These are phyloP conservation scores for Harmothoe impar DNA, from an alignment of 2,888 invertebrate species.

Conservation along the genomic window DNA sequence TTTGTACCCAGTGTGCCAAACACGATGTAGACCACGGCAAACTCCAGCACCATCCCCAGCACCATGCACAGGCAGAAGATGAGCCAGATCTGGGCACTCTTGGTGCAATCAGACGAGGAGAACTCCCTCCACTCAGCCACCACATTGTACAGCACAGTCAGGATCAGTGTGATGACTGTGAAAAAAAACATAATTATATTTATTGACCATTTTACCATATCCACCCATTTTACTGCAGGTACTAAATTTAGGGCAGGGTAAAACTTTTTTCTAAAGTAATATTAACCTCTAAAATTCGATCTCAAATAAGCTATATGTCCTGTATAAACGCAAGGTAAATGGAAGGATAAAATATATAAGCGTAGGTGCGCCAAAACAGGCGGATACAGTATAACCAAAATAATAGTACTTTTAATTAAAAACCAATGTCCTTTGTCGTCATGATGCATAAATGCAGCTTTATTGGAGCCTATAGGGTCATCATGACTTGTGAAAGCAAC, in stretches of 20 bases:
- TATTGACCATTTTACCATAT: too few species aligned
- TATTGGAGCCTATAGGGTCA: too few species aligned
- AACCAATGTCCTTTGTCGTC: too few species aligned
- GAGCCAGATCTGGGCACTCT: neutral
- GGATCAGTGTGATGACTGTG: neutral
- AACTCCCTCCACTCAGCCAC: conserved; percentile 32
- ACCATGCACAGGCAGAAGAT: neutral
- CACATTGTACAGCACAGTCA: neutral
- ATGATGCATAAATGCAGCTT: too few species aligned
- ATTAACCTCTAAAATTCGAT: too few species aligned
- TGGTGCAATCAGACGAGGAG: conserved; percentile 1
- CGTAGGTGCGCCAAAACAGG: too few species aligned
- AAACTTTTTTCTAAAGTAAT: neutral
- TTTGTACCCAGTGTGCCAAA: neutral
- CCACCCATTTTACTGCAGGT: too few species aligned
- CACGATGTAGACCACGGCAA: neutral
- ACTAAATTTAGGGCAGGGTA: too few species aligned
- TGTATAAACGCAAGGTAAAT: neutral
- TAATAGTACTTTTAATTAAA: too few species aligned
- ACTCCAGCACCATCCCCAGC: conserved; percentile 27
- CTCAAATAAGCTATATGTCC: neutral
- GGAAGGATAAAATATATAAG: too few species aligned
- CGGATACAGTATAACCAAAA: too few species aligned
- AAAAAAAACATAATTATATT: neutral
- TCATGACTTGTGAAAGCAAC: too few species aligned